These are phyloP conservation scores for Myotis pilosus DNA, from an alignment of 2,797 vertebrate genomes.

Conservation along the genomic window DNA sequence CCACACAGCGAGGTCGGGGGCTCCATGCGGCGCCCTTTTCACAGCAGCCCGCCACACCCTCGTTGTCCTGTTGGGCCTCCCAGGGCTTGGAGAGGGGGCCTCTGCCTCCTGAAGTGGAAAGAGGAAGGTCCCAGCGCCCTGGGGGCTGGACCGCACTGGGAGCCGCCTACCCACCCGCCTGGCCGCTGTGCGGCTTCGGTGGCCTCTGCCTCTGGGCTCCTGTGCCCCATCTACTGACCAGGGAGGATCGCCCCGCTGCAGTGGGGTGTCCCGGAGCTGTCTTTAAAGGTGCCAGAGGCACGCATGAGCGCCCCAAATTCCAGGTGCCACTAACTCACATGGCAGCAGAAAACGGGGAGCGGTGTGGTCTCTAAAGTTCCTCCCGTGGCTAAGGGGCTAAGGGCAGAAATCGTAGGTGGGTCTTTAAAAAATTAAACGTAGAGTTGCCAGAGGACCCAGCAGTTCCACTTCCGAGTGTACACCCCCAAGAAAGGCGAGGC, in stretches of 20 bases:
- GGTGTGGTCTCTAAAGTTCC: neutral
- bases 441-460: neutral
- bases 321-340: neutral
- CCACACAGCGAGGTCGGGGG: neutral
- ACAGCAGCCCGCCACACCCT: neutral
- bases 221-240: neutral
- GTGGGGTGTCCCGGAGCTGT: rapidly evolving
- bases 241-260: neutral
- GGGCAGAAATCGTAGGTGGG: neutral
- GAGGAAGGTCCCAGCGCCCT: neutral
- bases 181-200: neutral
- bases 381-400: neutral
- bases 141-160: neutral
- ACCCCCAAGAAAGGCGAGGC: neutral
- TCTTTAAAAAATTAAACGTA: neutral
- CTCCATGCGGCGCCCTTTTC: rapidly evolving
- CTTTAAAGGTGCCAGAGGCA: neutral
- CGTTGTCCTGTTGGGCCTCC: neutral
- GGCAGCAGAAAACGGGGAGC: neutral
- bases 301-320: neutral
- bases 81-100: neutral
- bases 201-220: neutral
- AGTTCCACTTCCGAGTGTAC: neutral
- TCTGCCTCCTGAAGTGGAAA: neutral
- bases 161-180: neutral